Conservation (phyloP, 2,888 invertebrate species). For the Stenodema calcarata region DNA sequence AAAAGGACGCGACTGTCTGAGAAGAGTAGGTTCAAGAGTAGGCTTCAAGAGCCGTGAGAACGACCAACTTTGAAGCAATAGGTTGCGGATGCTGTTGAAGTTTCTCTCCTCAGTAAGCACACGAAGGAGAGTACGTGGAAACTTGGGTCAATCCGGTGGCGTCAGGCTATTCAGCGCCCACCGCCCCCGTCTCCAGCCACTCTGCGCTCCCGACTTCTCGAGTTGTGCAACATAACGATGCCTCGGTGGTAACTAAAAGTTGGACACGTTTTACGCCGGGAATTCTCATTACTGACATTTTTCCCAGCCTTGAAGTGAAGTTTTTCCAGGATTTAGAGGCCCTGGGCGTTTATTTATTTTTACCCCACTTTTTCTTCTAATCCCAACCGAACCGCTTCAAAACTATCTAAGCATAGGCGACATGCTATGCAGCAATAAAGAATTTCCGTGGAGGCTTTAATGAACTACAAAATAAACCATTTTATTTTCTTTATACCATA, state of each 20-base stretch:
- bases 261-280: not conserved
- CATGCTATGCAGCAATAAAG: no score
- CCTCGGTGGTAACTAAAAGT: not conserved
- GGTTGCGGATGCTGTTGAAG: not conserved
- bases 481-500: no score
- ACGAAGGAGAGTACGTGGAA: not conserved
- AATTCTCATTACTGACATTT: not conserved
- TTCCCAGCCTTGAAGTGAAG: not conserved
- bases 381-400: no score
- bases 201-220: not conserved
- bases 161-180: not conserved
- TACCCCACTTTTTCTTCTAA: no score
- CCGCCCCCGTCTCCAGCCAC: not conserved
- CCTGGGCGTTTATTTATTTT: no score
- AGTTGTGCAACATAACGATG: not conserved
- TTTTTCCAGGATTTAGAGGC: not conserved
- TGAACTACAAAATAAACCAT: no score
- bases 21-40: not conserved
- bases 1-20: not conserved
- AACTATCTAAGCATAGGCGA: no score
- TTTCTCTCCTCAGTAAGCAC: not conserved
- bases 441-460: no score
- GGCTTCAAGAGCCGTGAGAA: not conserved
- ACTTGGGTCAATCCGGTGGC: not conserved
- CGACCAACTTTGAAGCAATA: not conserved